Conservation (phyloP, 2,113 vertebrate genomes). For the Promerops cafer region DNA sequence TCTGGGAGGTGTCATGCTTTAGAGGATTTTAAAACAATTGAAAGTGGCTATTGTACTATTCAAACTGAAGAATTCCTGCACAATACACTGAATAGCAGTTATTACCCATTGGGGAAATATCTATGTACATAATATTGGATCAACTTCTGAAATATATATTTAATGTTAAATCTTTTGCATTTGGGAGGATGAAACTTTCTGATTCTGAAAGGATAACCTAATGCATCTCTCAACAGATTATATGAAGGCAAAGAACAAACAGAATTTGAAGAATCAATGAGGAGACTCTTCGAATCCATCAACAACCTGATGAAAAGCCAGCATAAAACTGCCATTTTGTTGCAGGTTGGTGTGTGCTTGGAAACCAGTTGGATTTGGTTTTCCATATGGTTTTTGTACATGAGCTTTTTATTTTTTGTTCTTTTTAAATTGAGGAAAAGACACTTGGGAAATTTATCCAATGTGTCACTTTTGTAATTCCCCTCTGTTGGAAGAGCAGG, state of each 20-base stretch:
- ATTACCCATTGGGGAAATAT: background rate
- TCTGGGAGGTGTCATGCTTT: background rate
- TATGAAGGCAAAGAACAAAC: slow-evolving; percentile 95
- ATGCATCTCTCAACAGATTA: slow-evolving; percentile 71
- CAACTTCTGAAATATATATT: background rate
- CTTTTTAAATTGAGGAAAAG: background rate
- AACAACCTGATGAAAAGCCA: slow-evolving; percentile 94
- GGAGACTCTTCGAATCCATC: slow-evolving; percentile 93
- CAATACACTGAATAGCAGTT: background rate
- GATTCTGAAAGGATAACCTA: background rate
- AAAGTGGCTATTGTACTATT: background rate
- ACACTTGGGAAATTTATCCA: background rate
- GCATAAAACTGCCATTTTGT: slow-evolving; percentile 83
- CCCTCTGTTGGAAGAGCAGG: background rate
- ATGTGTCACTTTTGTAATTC: background rate
- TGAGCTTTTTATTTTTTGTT: background rate
- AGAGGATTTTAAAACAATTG: background rate
- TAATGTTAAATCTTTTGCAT: background rate
- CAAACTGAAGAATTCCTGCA: background rate
- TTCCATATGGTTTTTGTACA: background rate
- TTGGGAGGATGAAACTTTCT: background rate
- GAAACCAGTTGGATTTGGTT: background rate
- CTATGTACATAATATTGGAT: background rate
- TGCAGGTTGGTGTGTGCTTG: slow-evolving; percentile 78
- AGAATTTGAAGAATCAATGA: slow-evolving; percentile 94